Base-by-base conservation (phyloP, 1,140 invertebrate species). In the Parasteatoda tepidariorum region DNA sequence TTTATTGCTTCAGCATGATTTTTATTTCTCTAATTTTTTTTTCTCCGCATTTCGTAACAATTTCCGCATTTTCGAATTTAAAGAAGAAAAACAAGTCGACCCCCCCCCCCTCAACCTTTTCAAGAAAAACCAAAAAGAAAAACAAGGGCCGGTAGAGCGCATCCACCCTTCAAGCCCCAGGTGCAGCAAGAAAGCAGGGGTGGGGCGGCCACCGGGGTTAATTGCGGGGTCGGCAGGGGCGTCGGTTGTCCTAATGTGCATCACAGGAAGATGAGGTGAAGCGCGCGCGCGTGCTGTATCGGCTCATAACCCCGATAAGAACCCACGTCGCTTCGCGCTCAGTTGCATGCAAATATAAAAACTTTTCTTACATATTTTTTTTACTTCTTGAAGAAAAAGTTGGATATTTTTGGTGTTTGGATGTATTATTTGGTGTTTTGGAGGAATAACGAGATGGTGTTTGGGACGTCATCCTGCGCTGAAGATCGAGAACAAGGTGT, bases 181-280 rank as follows among this genome's bases (percentile, higher is more conserved):
- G 73, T 64, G 73, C 61, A 28, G 31, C 34, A 68, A 34, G 66
- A 26, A 26, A 26, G 59, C 55, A 34, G 22, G 30, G 59, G 59
- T 30, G 24, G 59, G 71, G 30, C 61, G 31, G 34, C 18, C 64
- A 30, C 30, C 31, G 33, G 73, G 59, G 73, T 76, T 76, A 76
- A 76, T 76, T 76, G 59, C 73, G 38, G 73, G 73, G 71, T 74
- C 71, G 71, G 31, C 55, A 61, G 71, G 71, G 71, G 71, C 71
- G 71, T 18, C 55, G 73, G 73, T 76, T 30, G 38, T 5, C 73
- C 30, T 61, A 76, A 64, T 64, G 34, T 28, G 38, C 59, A 61
- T 61, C 71, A 30, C 55, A 2, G 71, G 73, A 59, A 76, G 57
- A 76, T 59, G 73, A 76, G 73, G 73, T 76, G 38, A 41, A 64